These are phyloP conservation scores for Gadopsis marmoratus DNA, from an alignment of 2,797 vertebrate genomes.

Conservation along the genomic window DNA sequence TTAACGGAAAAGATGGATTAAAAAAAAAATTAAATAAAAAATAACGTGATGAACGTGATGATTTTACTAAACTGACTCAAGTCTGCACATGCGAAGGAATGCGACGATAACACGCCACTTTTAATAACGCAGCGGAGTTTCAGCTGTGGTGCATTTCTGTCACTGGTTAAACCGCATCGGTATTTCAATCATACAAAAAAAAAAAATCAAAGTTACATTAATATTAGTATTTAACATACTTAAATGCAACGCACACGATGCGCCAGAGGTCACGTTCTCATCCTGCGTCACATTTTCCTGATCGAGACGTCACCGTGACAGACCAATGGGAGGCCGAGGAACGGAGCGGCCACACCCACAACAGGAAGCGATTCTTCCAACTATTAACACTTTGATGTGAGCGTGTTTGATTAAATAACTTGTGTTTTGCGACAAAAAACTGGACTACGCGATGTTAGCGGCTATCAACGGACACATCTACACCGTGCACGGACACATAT, in stretches of 20 bases:
- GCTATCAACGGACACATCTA: accelerated
- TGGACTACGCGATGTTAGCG: accelerated
- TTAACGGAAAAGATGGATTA: too few species aligned
- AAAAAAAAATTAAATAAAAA: too few species aligned
- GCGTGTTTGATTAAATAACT: not conserved
- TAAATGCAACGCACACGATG: constrained; percentile 58
- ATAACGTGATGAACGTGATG: not conserved
- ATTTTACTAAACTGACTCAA: not conserved
- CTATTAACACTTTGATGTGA: not conserved
- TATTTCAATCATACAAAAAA: not conserved
- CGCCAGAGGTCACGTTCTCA: constrained; percentile 79
- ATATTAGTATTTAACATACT: not conserved
- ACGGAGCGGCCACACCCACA: constrained; percentile 69
- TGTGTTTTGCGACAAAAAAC: not conserved
- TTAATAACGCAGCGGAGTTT: accelerated
- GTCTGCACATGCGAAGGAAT: not conserved
- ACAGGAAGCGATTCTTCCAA: constrained; percentile 65
- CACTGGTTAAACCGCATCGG: accelerated
- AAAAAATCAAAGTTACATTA: too few species aligned
- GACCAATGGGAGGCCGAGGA: constrained; percentile 68
- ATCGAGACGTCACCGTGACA: constrained; percentile 23
- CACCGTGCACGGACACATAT: not conserved
- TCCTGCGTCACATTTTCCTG: constrained; percentile 86
- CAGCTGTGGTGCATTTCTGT: not conserved
- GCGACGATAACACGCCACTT: not conserved